Conservation (phyloP, 2,797 vertebrate genomes). For the Pseudochirops cupreus region DNA sequence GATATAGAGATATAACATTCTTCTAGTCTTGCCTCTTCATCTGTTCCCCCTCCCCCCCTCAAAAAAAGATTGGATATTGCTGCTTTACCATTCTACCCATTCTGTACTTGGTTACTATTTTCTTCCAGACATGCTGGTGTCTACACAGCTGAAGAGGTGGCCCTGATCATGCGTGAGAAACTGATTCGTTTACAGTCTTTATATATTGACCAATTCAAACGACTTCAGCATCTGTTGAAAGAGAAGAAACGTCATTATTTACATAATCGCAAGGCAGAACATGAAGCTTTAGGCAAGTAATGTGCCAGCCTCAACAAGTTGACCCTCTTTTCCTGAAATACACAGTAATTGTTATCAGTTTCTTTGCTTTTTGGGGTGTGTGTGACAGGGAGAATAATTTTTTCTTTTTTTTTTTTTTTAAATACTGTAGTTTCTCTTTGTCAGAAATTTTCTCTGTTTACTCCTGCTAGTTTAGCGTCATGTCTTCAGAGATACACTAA, state of each 20-base stretch:
- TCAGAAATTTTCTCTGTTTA: not conserved
- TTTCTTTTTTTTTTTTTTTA: not conserved
- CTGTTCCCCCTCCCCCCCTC: not conserved
- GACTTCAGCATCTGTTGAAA: conserved; percentile 96
- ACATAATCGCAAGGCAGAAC: conserved; percentile 94
- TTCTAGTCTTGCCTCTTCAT: not conserved
- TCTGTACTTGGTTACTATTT: conserved; percentile 44
- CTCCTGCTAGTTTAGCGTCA: conserved; percentile 24
- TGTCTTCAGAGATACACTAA: conserved; percentile 21
- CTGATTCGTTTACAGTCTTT: conserved; percentile 97
- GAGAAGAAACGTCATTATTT: conserved; percentile 96
- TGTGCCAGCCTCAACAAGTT: not conserved
- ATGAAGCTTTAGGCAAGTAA: conserved; percentile 92
- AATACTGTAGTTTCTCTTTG: not conserved
- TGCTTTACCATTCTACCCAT: conserved; percentile 40
- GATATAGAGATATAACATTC: not conserved
- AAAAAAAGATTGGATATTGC: conserved; percentile 6
- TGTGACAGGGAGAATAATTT: conserved; percentile 13
- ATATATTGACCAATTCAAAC: conserved; percentile 99
- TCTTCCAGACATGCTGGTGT: conserved; percentile 94
- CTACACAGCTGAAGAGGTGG: conserved; percentile 98
- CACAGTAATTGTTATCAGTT: not conserved
- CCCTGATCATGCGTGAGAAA: conserved; percentile 96
- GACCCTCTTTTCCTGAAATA: not conserved
- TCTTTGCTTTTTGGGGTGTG: conserved; percentile 25